Evolutionary conservation across 1,140 invertebrate species (phyloP), one percentile per base, ranked within the genome.

Genomic region (Pogonomyrmex barbatus): DNA sequence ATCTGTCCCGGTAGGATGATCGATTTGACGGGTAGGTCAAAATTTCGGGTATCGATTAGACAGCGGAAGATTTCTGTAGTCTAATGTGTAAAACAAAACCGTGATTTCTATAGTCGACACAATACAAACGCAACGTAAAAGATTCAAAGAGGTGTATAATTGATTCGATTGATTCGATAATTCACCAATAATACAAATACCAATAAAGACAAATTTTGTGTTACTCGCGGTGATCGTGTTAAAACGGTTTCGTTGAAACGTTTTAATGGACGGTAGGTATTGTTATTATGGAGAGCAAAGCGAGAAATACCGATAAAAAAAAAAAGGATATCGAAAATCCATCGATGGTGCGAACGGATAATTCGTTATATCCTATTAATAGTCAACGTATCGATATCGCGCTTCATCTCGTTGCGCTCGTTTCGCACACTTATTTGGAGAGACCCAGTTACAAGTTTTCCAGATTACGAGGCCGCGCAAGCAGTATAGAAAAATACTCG

Each of bases 351-450:
- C 79, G 42, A 83, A 83, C 68, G n/a, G 45, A 33, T 75, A 83
- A 83, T 83, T 83, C 79, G 79, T 83, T 83, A 60, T 83, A 73
- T 10, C 42, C 79, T 83, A 83, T 83, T 75, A 83, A 83, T 83
- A 83, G 33, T n/a, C 50, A 42, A 62, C 68, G 33, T 83, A 83
- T 83, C 79, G 54, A 75, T 83, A 83, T 73, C 68, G 68, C 79
- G 68, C 79, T 83, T 83, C 63, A 81, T 68, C 24, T 68, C 79
- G 79, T 73, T 83, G 67, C 79, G 54, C 67, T 58, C 54, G 79
- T 83, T 83, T 83, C 68, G 79, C 45, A 68, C 68, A 50, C 63
- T 70, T 71, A 71, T 82, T 75, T 54, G 79, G 56, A 83, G 79
- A 83, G 79, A 83, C 79, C 68, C 79, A 75, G 67, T 75, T 83